Conservation (phyloP, 2,797 vertebrate genomes). For the Liasis olivaceus region DNA sequence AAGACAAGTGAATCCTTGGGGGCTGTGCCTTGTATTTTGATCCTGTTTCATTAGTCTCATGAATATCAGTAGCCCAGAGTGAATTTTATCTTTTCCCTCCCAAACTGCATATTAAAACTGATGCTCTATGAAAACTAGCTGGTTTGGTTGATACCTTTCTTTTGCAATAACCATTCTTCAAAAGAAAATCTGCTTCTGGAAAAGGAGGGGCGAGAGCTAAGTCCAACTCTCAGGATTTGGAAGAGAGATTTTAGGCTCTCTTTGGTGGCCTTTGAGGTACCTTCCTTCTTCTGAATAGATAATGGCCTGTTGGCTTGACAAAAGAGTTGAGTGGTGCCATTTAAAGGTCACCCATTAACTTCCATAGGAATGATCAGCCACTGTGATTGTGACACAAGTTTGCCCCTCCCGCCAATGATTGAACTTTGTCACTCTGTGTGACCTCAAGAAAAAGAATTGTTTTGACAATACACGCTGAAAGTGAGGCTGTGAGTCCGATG, state of each 20-base stretch:
- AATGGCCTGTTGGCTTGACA: background rate
- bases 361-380: slow-evolving; percentile 26
- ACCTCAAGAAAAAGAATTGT: slow-evolving; percentile 17
- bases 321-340: slow-evolving; percentile 20
- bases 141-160: background rate
- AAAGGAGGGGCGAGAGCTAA: background rate
- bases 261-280: background rate
- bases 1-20: slow-evolving; percentile 24
- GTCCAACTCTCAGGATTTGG: background rate
- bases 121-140: background rate
- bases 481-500: background rate
- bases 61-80: background rate
- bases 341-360: slow-evolving; percentile 15
- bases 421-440: slow-evolving; percentile 36
- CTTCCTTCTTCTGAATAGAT: background rate
- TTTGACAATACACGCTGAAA: background rate
- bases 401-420: slow-evolving; percentile 8
- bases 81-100: background rate
- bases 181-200: background rate
- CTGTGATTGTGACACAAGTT: slow-evolving; percentile 15
- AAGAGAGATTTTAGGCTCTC: background rate
- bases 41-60: background rate
- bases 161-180: background rate
- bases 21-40: slow-evolving; percentile 9
- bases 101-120: slow-evolving; percentile 12